Evolutionary conservation across 2,113 vertebrate genomes (phyloP).

Genomic region (Gobiocypris rarus): DNA sequence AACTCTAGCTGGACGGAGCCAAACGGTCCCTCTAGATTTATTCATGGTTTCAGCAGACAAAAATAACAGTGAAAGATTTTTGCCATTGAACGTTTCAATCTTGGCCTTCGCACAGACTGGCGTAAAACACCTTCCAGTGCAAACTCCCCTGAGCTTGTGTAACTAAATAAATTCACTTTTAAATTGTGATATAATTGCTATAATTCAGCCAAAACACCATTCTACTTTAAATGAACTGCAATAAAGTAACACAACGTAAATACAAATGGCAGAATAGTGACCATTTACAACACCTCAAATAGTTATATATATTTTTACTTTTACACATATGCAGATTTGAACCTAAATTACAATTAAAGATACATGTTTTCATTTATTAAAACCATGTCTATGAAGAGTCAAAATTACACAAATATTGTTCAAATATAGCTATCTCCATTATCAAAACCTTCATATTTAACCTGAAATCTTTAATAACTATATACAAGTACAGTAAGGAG

Average conservation of each 20-base stretch:
- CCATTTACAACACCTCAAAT: neutral
- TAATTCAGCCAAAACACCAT: neutral
- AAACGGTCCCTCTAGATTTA: conserved; percentile 18
- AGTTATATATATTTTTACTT: neutral
- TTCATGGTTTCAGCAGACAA: neutral
- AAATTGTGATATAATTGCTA: neutral
- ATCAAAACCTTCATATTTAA: neutral
- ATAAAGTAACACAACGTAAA: neutral
- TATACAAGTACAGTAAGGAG: neutral
- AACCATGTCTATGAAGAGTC: no score
- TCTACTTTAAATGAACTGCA: neutral
- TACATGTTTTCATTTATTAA: no score
- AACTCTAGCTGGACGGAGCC: neutral
- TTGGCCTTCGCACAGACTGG: neutral
- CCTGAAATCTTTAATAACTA: neutral
- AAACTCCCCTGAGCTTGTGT: neutral
- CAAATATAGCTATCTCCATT: neutral
- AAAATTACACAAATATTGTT: neutral
- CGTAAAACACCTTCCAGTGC: neutral
- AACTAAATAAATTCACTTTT: neutral
- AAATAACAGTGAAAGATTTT: conserved; percentile 9
- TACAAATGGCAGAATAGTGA: neutral
- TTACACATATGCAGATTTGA: neutral
- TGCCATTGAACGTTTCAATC: neutral
- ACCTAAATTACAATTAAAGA: neutral